phyloP scores from a whole-genome alignment of 2,113 vertebrate species.

The Aspidoscelis tigris region DNA sequence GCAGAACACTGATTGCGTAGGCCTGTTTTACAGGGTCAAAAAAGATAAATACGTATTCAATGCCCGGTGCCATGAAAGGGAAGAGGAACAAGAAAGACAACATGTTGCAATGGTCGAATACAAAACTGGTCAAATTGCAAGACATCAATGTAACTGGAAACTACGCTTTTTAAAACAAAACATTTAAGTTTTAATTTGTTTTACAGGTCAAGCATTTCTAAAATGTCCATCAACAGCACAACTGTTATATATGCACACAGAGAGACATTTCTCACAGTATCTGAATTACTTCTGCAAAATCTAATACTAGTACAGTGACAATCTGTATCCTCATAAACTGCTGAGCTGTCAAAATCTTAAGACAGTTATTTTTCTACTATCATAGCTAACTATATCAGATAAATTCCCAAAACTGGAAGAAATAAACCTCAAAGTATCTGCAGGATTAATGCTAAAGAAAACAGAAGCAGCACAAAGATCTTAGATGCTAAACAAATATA shows the following conservation, averaged over 20 bases:
- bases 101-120: neutral
- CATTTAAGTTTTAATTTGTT: neutral
- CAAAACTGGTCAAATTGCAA: neutral
- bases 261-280: neutral
- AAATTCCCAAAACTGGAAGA: neutral
- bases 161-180: neutral
- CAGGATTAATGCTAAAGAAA: too few species aligned
- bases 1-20: neutral
- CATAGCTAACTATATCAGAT: neutral
- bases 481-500: too few species aligned
- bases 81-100: neutral
- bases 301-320: neutral
- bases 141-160: neutral
- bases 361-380: neutral
- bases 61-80: neutral
- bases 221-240: neutral
- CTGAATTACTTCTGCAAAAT: neutral
- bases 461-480: too few species aligned
- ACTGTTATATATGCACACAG: neutral
- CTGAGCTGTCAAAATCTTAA: neutral
- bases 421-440: too few species aligned
- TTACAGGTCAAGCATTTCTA: neutral
- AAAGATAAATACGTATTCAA: neutral
- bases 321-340: neutral
- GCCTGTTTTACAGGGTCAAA: neutral